These are phyloP conservation scores for Empidonax alnorum DNA, from an alignment of 2,113 vertebrate species.

Conservation along the genomic window DNA sequence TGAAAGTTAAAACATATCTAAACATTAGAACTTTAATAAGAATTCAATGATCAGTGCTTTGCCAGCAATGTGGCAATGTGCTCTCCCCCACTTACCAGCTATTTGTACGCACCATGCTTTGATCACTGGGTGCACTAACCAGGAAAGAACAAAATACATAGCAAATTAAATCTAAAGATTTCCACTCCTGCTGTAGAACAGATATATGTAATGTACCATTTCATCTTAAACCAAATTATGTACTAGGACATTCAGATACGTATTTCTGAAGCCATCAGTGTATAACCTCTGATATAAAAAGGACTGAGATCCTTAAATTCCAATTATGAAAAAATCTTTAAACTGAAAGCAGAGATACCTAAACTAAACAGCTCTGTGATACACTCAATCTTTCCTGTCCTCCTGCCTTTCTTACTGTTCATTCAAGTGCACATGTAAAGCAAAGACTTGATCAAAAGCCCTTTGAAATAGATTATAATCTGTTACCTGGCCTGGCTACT, in stretches of 20 bases:
- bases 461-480: neutral
- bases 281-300: neutral
- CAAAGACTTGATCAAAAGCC: neutral
- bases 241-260: neutral
- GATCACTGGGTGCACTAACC: neutral
- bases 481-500: neutral
- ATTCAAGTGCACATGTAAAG: neutral
- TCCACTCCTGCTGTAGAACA: conserved; percentile 11
- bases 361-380: neutral
- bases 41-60: neutral
- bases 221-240: conserved; percentile 31
- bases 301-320: neutral
- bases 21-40: neutral
- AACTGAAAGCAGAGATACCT: neutral
- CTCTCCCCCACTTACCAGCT: neutral
- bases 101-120: conserved; percentile 6
- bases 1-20: neutral
- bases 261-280: neutral
- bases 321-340: neutral
- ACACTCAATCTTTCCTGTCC: neutral
- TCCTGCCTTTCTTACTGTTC: neutral
- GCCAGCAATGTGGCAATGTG: neutral
- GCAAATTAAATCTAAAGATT: conserved; percentile 27
- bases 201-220: conserved; percentile 15
- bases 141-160: neutral